Conservation (phyloP, 64 coral and sea anemone species). For the Montipora sp. region DNA sequence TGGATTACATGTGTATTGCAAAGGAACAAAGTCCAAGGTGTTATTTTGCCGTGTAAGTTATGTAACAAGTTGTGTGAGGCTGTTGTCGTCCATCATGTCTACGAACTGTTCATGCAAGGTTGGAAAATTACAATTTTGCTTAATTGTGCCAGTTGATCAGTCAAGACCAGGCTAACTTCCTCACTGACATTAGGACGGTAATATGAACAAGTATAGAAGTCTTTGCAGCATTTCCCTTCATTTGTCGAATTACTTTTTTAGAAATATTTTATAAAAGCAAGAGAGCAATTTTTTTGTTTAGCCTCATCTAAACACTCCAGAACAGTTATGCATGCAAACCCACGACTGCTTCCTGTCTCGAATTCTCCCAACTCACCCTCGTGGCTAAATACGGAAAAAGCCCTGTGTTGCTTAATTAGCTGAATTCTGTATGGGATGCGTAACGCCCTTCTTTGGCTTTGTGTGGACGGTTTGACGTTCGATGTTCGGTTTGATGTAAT, state of each 20-base stretch:
- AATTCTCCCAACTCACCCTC: too few relatives aligned
- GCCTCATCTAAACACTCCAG: too few relatives aligned
- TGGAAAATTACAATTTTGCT: not conserved
- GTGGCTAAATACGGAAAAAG: too few relatives aligned
- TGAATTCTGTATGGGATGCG: too few relatives aligned
- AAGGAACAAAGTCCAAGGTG: not conserved
- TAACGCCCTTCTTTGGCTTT: not conserved
- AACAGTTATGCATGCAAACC: too few relatives aligned
- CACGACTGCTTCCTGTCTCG: too few relatives aligned
- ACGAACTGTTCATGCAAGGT: not conserved
- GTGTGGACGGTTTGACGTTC: not conserved
- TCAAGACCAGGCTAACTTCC: slow-evolving; percentile 1
- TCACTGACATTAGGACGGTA: slow-evolving; percentile 1
- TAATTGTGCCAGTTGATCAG: not conserved
- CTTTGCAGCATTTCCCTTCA: not conserved
- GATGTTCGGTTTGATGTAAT: not conserved
- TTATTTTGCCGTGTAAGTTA: not conserved
- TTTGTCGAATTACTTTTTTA: too few relatives aligned
- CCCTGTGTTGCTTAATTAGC: too few relatives aligned
- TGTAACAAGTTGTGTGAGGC: slow-evolving; percentile 1
- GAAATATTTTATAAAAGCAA: too few relatives aligned
- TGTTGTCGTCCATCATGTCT: not conserved
- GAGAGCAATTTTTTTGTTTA: too few relatives aligned
- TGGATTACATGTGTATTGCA: not conserved
- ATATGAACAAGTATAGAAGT: not conserved